These are phyloP conservation scores for Imbricaverruca yamaguchii DNA, from an alignment of 2,888 invertebrate genomes.

Conservation along the genomic window DNA sequence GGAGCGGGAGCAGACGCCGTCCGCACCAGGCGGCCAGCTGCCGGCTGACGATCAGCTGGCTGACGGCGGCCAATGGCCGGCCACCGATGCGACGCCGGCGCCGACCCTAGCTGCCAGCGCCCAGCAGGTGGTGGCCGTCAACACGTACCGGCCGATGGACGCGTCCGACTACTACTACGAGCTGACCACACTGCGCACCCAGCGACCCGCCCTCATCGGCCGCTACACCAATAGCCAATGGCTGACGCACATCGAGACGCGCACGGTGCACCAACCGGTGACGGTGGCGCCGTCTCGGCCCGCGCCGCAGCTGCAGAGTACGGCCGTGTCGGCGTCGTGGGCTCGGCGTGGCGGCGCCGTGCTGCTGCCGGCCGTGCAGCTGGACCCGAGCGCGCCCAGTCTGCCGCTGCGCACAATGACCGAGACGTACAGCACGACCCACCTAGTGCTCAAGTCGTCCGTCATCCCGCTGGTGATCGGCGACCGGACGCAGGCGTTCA, in stretches of 20 bases:
- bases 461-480: conserved; percentile 71
- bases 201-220: neutral
- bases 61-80: neutral
- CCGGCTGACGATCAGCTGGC: neutral
- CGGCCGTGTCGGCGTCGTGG: conserved; percentile 18
- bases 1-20: neutral
- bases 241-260: neutral
- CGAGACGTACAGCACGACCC: conserved; percentile 85
- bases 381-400: conserved; percentile 25
- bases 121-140: neutral
- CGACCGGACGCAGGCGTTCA: conserved; percentile 60
- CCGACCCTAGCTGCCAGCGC: too few species aligned
- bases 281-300: conserved; percentile 9
- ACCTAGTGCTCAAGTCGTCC: conserved; percentile 79
- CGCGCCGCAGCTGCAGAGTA: conserved; percentile 2
- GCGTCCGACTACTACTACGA: conserved; percentile 3
- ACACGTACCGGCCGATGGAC: neutral
- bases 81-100: too few species aligned
- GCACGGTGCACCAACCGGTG: neutral
- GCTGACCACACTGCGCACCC: neutral
- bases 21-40: neutral
- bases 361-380: conserved; percentile 26
- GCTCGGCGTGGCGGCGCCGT: conserved; percentile 21
- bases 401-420: conserved; percentile 47
- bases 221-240: neutral